These are phyloP conservation scores for Microtus richardsoni DNA, from an alignment of 2,113 vertebrate species.

Conservation along the genomic window DNA sequence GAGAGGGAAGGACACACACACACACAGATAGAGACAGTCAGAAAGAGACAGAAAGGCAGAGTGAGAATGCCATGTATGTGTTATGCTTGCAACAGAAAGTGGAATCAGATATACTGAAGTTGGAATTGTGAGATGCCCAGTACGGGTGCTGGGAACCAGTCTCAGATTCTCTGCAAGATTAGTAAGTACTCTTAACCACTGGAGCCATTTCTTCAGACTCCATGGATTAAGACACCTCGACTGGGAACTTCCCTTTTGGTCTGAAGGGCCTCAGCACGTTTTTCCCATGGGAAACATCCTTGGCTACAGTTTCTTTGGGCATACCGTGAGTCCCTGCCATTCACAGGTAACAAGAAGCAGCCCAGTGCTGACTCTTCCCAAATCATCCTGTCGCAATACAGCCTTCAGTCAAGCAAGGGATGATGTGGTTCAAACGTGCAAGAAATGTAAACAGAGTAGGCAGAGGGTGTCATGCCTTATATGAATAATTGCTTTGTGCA, in stretches of 20 bases:
- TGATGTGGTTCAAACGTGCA: background rate
- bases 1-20: background rate
- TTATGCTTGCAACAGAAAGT: background rate
- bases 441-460: background rate
- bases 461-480: background rate
- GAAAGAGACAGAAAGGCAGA: background rate
- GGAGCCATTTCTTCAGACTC: background rate
- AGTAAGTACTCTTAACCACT: background rate
- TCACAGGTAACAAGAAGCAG: background rate
- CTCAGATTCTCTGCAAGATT: background rate
- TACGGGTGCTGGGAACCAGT: background rate
- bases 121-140: background rate
- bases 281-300: background rate
- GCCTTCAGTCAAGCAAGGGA: background rate
- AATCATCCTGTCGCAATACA: background rate
- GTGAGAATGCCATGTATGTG: background rate
- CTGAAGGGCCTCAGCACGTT: too few relatives aligned
- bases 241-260: background rate
- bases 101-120: background rate
- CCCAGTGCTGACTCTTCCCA: background rate
- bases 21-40: background rate
- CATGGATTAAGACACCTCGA: background rate
- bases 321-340: background rate
- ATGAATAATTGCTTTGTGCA: slow-evolving; percentile 42
- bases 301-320: background rate